These are phyloP conservation scores for Diceros bicornis DNA, from an alignment of 2,797 vertebrate species.

Conservation along the genomic window DNA sequence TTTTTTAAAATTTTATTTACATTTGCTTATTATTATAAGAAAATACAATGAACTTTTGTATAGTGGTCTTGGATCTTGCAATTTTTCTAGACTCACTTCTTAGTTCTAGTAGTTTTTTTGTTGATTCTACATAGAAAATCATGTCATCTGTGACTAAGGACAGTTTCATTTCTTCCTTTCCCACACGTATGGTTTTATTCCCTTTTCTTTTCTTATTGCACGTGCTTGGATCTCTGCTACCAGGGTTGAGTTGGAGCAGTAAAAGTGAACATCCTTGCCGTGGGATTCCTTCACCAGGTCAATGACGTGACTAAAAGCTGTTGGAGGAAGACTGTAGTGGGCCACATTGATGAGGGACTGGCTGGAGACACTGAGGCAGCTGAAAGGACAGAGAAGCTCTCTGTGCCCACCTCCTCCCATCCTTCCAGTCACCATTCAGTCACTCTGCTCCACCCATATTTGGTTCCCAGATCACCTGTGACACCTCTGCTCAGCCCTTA, in stretches of 20 bases:
- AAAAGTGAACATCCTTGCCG: neutral
- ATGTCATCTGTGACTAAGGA: neutral
- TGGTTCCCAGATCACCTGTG: neutral
- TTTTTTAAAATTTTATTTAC: neutral
- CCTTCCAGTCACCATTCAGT: neutral
- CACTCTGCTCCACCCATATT: no score
- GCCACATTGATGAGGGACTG: neutral
- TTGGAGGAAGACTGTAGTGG: neutral
- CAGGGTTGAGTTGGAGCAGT: neutral
- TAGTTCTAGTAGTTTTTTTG: conserved; percentile 46
- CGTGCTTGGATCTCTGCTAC: neutral
- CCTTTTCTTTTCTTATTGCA: neutral
- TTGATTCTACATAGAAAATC: conserved; percentile 5
- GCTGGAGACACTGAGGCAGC: neutral
- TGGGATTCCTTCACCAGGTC: neutral
- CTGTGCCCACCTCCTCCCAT: neutral
- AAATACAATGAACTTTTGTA: conserved; percentile 34
- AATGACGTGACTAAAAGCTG: neutral
- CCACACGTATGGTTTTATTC: neutral
- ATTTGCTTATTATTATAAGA: neutral
- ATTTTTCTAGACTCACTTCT: conserved; percentile 24
- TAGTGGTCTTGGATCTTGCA: conserved; percentile 24
- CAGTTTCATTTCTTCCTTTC: conserved; percentile 28
- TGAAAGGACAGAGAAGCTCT: neutral
- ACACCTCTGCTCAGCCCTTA: neutral